Evolutionary conservation across 2,113 vertebrate genomes (phyloP).

Genomic region (Excalfactoria chinensis): DNA sequence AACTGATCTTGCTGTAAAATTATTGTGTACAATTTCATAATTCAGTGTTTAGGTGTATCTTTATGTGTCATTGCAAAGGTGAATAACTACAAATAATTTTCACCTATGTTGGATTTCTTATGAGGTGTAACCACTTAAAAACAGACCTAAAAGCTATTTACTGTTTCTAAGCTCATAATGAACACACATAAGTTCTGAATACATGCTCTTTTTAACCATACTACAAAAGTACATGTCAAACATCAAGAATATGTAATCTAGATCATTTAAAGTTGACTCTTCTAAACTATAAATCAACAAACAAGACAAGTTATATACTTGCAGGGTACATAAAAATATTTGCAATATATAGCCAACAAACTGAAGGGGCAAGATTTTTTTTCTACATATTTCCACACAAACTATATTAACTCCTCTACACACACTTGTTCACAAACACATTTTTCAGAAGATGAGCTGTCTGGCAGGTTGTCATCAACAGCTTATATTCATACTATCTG

Average conservation of each 20-base stretch:
- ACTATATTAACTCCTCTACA: not conserved
- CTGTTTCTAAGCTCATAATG: conserved; percentile 35
- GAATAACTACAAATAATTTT: conserved; percentile 66
- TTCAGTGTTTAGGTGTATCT: conserved; percentile 60
- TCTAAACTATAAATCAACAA: conserved; percentile 44
- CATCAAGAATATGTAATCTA: not conserved
- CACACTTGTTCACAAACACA: not conserved
- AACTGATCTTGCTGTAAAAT: conserved; percentile 47
- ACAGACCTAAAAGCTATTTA: conserved; percentile 14
- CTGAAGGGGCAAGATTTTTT: not conserved
- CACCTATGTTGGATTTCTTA: conserved; percentile 39
- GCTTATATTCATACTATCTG: conserved; percentile 42
- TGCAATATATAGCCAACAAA: not conserved
- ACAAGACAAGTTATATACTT: not conserved
- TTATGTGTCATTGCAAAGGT: conserved; percentile 52
- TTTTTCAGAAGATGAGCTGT: conserved; percentile 63
- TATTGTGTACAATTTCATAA: conserved; percentile 63
- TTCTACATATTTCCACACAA: not conserved
- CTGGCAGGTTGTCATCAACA: conserved; percentile 57
- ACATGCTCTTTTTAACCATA: not conserved
- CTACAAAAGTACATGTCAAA: conserved; percentile 36
- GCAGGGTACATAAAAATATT: not conserved
- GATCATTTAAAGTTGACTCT: conserved; percentile 36
- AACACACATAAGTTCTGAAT: conserved; percentile 33
- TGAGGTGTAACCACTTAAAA: conserved; percentile 51